These are phyloP conservation scores for Parnassius orleans DNA, from an alignment of 2,888 invertebrate genomes.

Conservation along the genomic window DNA sequence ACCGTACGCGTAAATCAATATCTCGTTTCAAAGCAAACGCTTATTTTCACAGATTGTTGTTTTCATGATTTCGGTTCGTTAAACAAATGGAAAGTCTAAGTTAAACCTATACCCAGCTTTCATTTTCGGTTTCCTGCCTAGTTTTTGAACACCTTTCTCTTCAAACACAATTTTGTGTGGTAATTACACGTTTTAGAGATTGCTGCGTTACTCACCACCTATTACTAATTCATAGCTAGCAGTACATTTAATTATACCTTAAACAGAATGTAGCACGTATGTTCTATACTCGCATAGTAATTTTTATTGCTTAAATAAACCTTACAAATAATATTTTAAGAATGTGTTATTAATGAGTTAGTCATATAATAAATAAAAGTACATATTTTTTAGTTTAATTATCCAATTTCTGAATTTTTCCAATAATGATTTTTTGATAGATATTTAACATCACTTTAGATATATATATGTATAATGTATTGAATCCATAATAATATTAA, in stretches of 20 bases:
- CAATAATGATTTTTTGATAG: too few relatives aligned
- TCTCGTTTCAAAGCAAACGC: constrained; percentile 14
- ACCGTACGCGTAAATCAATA: background rate
- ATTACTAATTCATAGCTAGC: background rate
- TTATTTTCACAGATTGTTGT: constrained; percentile 13
- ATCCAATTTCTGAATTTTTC: too few relatives aligned
- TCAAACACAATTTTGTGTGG: constrained; percentile 42
- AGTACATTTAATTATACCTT: background rate
- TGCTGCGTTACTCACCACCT: too few relatives aligned
- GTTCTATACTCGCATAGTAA: too few relatives aligned
- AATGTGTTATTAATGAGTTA: too few relatives aligned
- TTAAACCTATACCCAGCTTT: constrained; percentile 32
- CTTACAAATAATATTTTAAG: too few relatives aligned
- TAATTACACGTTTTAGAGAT: background rate
- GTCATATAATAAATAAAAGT: too few relatives aligned
- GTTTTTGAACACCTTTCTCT: constrained; percentile 60
- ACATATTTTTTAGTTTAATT: too few relatives aligned
- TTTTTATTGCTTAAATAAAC: too few relatives aligned
- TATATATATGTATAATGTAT: background rate
- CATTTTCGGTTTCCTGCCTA: constrained; percentile 41
- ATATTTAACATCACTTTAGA: background rate
- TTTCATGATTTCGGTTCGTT: constrained; percentile 23
- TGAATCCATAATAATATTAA: constrained; percentile 4
- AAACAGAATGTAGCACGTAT: too few relatives aligned
- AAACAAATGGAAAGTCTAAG: constrained; percentile 26